Base-by-base conservation (phyloP, 2,113 vertebrate species). In the Erpornis zantholeuca region DNA sequence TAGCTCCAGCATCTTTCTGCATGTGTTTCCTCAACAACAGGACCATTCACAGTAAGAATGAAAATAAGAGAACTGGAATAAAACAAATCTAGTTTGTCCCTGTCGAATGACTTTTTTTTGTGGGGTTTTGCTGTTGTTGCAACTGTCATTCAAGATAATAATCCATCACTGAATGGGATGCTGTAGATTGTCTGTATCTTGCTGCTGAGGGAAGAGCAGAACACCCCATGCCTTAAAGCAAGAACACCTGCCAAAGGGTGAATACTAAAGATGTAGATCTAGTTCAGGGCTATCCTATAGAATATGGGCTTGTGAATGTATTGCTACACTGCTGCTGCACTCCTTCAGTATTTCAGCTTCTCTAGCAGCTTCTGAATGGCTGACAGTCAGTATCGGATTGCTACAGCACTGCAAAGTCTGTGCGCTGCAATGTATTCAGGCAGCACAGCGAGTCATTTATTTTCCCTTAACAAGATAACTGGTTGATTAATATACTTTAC, bases 401-500 rank as follows among this genome's bases (percentile, higher is more conserved):
- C 88, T 82, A 82, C 53, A 76, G 60, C 70, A 59, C 65, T 52
- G 69, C 85, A 68, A 92, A 86, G 86, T 78, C 87, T 45, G 44
- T 57, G 72, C 15, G 3, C 33, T 57, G 77, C 79, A 96, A 93
- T 68, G 90, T 42, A 93, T 95, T 88, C 93, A 96, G 82, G 81
- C 88, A 88, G 94, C 90, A 90, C 88, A 94, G 90, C 11, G 0
- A 94, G 57, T 82, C 88, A 95, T 96, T 95, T 97, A 86, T 92
- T 92, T 95, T 95, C 77, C 84, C 65, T 94, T 97, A 97, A 97
- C 90, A 83, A 96, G 96, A 94, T 96, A 97, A 97, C 94, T 88
- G 77, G 69, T 90, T 97, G 96, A 97, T 97, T 96, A 97, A 97
- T 96, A 96, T 93, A 93, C 79, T 94, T 94, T 94, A 92, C 92